Evolutionary conservation across 1,140 invertebrate genomes (phyloP), one percentile per base, ranked within the genome.

Genomic region (Anoplolepis gracilipes): DNA sequence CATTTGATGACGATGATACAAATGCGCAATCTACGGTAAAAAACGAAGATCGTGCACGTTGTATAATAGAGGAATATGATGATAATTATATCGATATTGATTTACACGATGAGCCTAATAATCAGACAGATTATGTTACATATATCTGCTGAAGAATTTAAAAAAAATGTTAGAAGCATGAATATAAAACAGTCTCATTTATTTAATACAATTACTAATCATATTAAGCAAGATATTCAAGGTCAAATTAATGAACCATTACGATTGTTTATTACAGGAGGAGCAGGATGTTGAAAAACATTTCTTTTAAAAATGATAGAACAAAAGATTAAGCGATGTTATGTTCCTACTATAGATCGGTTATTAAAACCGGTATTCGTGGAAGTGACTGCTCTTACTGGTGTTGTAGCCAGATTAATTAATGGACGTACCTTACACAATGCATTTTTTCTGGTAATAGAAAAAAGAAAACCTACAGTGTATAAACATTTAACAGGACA

Each of bases 221-320:
- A 39, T 39, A 65, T 65, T 22, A 65, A 64, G 36, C 33, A 65
- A 65, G 10, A 36, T 11, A 2, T 36, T 65, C 30, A 65, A 36
- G 2, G 30, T 13, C 62, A 65, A n/a, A 6, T 10, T 1, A 62
- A 10, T 64, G 16, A 64, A 33, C 7, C 61, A 33, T 33, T 64
- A 64, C 7, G 16, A 64, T n/a, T 64, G 2, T 64, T 64, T n/a
- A 64, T 64, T 64, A 33, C 61, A 64, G 61, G 19, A 64, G 61
- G 30, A n/a, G 61, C 30, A n/a, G 61, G 30, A 64, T 64, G 59
- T 62, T 6, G 28, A 8, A 62, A 62, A 30, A 62, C 59, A 6
- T 62, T 61, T 19, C 6, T 62, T 62, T 62, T 62, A 7, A 62
- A 30, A 61, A 61, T 61, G 59, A 61, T 30, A 30, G 16, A 16